A percentile compares a stretch with the other conserved stretches of the same genome.
These are phyloP conservation scores for Cebidichthys violaceus DNA, from an alignment of 2,113 vertebrate genomes.

Conservation along the genomic window DNA sequence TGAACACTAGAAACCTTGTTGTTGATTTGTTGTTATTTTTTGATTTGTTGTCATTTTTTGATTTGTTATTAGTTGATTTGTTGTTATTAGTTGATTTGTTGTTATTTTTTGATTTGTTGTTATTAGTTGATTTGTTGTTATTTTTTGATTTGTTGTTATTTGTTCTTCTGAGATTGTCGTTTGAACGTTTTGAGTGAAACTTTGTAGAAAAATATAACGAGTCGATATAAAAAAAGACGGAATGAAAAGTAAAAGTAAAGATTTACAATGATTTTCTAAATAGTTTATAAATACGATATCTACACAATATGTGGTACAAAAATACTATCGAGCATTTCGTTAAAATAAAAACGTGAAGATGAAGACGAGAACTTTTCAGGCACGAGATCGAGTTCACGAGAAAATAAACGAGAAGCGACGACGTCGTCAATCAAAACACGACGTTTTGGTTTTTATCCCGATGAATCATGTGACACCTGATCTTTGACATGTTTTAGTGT, in stretches of 20 bases:
- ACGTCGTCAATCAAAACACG: too few relatives aligned
- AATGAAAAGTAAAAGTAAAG: slow-evolving; percentile 86
- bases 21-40: neutral
- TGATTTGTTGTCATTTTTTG: slow-evolving; percentile 25
- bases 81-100: neutral
- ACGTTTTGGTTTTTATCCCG: slow-evolving; percentile 68
- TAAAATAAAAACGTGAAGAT: slow-evolving; percentile 57
- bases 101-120: slow-evolving; percentile 31
- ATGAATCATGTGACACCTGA: slow-evolving; percentile 10
- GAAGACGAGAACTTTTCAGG: slow-evolving; percentile 84
- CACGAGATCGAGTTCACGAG: slow-evolving; percentile 66
- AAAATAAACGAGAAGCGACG: neutral
- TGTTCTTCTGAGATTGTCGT: slow-evolving; percentile 80
- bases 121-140: too few relatives aligned
- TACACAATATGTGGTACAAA: slow-evolving; percentile 91
- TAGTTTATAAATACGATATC: slow-evolving; percentile 94
- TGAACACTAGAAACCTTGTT: slow-evolving; percentile 54
- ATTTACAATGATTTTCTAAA: slow-evolving; percentile 91
- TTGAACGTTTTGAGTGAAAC: slow-evolving; percentile 77
- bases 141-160: slow-evolving; percentile 39
- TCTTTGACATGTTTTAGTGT: too few relatives aligned
- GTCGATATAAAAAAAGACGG: slow-evolving; percentile 83
- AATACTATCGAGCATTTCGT: slow-evolving; percentile 87
- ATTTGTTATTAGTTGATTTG: slow-evolving; percentile 33
- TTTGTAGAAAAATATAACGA: slow-evolving; percentile 88